Base-by-base conservation (phyloP, 2,113 vertebrate species). In the Muntiacus muntjak region DNA sequence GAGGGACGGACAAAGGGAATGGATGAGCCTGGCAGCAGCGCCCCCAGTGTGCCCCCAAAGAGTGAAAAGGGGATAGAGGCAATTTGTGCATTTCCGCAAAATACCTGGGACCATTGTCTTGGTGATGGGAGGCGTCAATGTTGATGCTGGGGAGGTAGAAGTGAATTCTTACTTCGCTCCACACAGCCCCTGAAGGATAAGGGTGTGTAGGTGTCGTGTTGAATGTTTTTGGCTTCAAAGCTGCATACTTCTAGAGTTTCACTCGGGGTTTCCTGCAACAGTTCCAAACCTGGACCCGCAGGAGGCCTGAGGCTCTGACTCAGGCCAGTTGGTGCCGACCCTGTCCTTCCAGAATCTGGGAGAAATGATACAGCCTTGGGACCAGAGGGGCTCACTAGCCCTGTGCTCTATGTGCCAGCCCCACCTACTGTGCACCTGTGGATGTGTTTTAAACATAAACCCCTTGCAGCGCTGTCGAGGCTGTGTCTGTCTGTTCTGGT, bases 171-270 rank as follows among this genome's bases (percentile, higher is more conserved):
- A 0, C 17, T 7, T 45, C 1, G 1, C 45, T 2, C 6, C 52
- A 0, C 1, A 1, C 0, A 7, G 81, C 14, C 57, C 43, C 36
- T 14, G 45, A 16, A 25, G 47, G 57, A 2, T 0, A 19, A 21
- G 11, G 7, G 1, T 3, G 10, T 8, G 33, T 5, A 10, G 43
- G 15, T 4, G 43, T 17, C 5, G 0, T 6, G 33, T 5, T 9
- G 36, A 36, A 19, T 11, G 30, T 16, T 26, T 36, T 17, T 2
- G 30, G 9, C 57, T 23, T 74, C 3, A 12, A 6, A 15, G 89
- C 94, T 47, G 36, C 33, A 0, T 30, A 11, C 2, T 16, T 74
- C 15, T 64, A 8, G 52, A 33, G 4, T 28, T 50, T 6, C 10
- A 21, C 62, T 19, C 3, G 10, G 91, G 25, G 15, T 76, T 50